Base-by-base conservation (phyloP, 2,113 vertebrate species). In the Erpornis zantholeuca region DNA sequence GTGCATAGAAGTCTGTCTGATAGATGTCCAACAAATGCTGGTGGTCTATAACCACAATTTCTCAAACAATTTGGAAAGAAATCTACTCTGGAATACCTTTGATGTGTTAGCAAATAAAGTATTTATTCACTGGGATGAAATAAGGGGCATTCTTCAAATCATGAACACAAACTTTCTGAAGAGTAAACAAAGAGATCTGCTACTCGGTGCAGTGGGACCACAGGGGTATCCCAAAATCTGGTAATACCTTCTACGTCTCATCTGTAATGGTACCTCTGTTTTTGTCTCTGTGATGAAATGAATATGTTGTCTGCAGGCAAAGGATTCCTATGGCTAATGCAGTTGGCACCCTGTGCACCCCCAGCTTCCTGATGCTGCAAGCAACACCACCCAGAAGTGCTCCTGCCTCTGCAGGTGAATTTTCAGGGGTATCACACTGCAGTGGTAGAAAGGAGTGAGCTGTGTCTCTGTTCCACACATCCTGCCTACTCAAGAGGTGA, bases 381-480 rank as follows among this genome's bases (percentile, higher is more conserved):
- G 47, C 6, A 59, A 5, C 17, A 5, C 21, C 17, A 2, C 6
- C 54, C 0, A 23, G n/a, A 73, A 84, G 23, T 0, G 0, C 6
- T 57, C 27, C 33, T 78, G 54, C 50, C 68, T 57, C 65, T 65
- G 42, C 70, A 81, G 87, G 31, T 64, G 56, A 44, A 31, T 20
- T 42, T 36, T 73, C 52, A 49, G 21, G 56, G 45, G 15, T 24
- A 31, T 42, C 25, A 70, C 14, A 18, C 9, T 4, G 2, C 35
- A 35, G 12, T 4, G 28, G 13, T 49, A 18, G 63, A n/a, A 57
- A 49, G 13, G n/a, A 63, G 23, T 45, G 11, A 15, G 25, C 31
- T 63, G 6, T 49, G 14, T 24, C 8, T 81, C 29, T 45, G 2
- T 38, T 13, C 33, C 16, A 19, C 29, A 19, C 1, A 1, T 71